phyloP scores from a whole-genome alignment of 2,797 vertebrate genomes.

The Crypturellus tataupa region DNA sequence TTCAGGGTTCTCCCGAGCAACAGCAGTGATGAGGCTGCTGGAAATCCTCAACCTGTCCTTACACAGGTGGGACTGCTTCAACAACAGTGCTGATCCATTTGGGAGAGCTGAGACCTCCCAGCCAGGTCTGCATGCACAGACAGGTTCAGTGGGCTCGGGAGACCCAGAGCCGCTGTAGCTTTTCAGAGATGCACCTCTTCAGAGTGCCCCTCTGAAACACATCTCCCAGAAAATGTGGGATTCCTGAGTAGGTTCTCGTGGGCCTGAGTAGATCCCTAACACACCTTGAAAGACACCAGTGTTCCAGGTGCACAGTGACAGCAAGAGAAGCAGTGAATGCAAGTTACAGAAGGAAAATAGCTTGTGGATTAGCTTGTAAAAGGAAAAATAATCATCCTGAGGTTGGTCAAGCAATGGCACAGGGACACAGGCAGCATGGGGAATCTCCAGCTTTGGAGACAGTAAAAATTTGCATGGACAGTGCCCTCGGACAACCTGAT shows the following conservation, averaged over 20 bases:
- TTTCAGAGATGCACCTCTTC: not conserved
- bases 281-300: not conserved
- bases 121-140: not conserved
- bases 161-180: not conserved
- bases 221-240: not conserved
- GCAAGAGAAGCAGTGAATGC: not conserved
- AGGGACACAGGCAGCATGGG: not conserved
- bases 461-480: not conserved
- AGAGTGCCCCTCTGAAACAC: not conserved
- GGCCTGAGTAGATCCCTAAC: not conserved
- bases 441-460: not conserved
- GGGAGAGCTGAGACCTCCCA: not conserved
- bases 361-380: not conserved
- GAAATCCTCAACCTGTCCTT: not conserved
- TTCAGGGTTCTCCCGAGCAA: not conserved
- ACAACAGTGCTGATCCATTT: not conserved
- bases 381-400: not conserved
- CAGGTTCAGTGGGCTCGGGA: not conserved
- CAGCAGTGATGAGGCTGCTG: not conserved
- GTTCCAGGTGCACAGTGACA: not conserved
- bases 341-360: not conserved
- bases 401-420: not conserved
- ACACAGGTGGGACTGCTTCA: fast-evolving
- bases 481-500: not conserved
- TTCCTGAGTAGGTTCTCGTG: not conserved